These are phyloP conservation scores for Tympanoctomys barrerae DNA, from an alignment of 2,797 vertebrate species.

Conservation along the genomic window DNA sequence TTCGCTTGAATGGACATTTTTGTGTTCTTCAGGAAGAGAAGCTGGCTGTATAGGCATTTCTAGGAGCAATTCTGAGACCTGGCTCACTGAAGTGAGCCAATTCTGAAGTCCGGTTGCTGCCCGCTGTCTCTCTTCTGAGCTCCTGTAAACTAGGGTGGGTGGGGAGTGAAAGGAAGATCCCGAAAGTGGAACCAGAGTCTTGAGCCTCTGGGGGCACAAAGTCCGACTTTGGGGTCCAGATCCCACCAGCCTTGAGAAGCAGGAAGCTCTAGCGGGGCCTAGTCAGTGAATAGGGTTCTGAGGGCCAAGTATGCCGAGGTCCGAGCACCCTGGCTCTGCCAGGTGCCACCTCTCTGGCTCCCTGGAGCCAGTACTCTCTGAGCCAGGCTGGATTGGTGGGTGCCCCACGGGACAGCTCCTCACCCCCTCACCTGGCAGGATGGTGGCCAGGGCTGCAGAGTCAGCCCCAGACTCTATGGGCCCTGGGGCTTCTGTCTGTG, in stretches of 20 bases:
- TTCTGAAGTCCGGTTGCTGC: constrained; percentile 59
- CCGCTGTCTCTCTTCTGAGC: constrained; percentile 71
- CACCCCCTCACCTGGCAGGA: constrained; percentile 84
- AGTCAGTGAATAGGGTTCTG: constrained; percentile 50
- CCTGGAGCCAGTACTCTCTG: constrained; percentile 83
- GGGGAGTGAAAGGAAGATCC: constrained; percentile 40
- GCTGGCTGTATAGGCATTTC: constrained; percentile 62
- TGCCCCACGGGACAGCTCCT: constrained; percentile 62
- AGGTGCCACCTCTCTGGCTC: constrained; percentile 53
- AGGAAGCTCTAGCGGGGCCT: constrained; percentile 73
- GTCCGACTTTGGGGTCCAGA: constrained; percentile 63
- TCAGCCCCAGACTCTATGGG: constrained; percentile 85
- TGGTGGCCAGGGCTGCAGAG: constrained; percentile 84
- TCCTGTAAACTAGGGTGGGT: constrained; percentile 51
- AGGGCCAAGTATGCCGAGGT: constrained; percentile 69
- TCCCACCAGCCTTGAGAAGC: constrained; percentile 79
- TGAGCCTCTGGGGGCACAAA: constrained; percentile 50
- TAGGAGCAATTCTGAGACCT: constrained; percentile 54
- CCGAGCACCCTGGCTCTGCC: constrained; percentile 60
- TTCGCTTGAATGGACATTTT: constrained; percentile 76
- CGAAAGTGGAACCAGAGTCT: constrained; percentile 49
- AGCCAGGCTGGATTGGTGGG: constrained; percentile 84
- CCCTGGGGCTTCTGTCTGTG: constrained; percentile 67
- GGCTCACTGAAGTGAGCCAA: constrained; percentile 60
- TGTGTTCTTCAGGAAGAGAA: constrained; percentile 71